These are phyloP conservation scores for Sinodicranocentrus sp. DNA, from an alignment of 2,888 invertebrate genomes.

Conservation along the genomic window DNA sequence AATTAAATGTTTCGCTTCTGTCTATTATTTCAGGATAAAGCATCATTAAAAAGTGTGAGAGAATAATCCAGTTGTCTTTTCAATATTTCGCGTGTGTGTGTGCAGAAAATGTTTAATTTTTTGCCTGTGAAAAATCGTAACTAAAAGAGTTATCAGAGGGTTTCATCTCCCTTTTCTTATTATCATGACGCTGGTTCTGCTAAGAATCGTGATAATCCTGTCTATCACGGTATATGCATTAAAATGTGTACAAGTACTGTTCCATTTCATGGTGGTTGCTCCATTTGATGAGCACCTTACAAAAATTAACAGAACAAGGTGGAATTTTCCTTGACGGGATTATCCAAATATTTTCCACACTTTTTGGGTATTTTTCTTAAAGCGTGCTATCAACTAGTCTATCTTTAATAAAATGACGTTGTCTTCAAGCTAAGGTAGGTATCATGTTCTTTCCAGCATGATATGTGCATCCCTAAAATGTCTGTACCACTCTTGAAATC, in stretches of 20 bases:
- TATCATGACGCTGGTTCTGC: conserved; percentile 11
- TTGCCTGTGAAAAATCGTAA: conserved; percentile 39
- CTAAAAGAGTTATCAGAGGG: conserved; percentile 28
- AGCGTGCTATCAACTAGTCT: conserved; percentile 5
- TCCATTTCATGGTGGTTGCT: no score
- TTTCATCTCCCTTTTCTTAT: conserved; percentile 35
- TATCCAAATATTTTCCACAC: no score
- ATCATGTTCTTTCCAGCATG: no score
- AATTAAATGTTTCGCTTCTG: no score
- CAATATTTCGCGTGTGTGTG: background rate
- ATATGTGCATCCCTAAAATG: no score
- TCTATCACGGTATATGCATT: no score
- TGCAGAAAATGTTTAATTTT: conserved; percentile 30
- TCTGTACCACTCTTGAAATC: no score
- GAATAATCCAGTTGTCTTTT: conserved; percentile 17
- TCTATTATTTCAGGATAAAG: no score
- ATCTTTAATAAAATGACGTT: background rate
- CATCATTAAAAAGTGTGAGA: conserved; percentile 1
- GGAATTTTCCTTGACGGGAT: conserved; percentile 32
- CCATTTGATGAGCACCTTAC: no score
- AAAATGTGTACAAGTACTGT: no score
- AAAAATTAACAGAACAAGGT: background rate
- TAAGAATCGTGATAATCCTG: background rate
- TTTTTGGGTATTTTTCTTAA: background rate
- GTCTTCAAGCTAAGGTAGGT: no score